Base-by-base conservation (phyloP, 1,140 invertebrate species). In the Holcopasites calliopsidis region DNA sequence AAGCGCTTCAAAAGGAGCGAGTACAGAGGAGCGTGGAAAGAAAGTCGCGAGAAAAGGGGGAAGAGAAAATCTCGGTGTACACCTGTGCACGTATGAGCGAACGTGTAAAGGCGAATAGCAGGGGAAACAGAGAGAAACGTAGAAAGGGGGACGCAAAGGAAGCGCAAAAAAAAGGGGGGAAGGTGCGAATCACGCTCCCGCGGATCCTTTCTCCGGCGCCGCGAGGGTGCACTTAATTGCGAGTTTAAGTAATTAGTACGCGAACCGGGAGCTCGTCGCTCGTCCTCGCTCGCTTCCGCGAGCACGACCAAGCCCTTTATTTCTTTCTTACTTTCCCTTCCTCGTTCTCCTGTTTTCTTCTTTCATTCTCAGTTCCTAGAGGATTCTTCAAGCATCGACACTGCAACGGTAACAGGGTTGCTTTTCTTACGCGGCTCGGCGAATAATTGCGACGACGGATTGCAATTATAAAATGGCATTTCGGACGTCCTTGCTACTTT, bases 141-240 rank as follows among this genome's bases (percentile, higher is more conserved):
- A 58, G 44, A 11, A 13, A 52, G n/a, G 66, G 40, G 26, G 42
- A 74, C 35, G 47, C 52, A 35, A 55, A 60, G 66, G 68, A 79
- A 66, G 69, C 74, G 73, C 70, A 66, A 78, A 87, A 74, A 71
- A 69, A 61, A 61, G 31, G 71, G 79, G 71, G 84, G 80, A 74
- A 88, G 88, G 88, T 88, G 87, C 85, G 85, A 88, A 88, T 86
- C 84, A 87, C 84, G 85, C 85, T 85, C 84, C 83, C 85, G 86
- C 74, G 83, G 79, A 50, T 79, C 82, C 84, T 88, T 88, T 88
- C 86, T 87, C 71, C 80, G 62, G 64, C 65, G 49, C 76, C 80
- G 69, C 62, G 82, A 74, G 77, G 75, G 79, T 70, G 82, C 76
- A 84, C 80, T 86, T 86, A 85, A 86, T 86, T 86, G 84, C 84